phyloP scores from a whole-genome alignment of 2,888 invertebrate species.

The Opisthograptis luteolata region DNA sequence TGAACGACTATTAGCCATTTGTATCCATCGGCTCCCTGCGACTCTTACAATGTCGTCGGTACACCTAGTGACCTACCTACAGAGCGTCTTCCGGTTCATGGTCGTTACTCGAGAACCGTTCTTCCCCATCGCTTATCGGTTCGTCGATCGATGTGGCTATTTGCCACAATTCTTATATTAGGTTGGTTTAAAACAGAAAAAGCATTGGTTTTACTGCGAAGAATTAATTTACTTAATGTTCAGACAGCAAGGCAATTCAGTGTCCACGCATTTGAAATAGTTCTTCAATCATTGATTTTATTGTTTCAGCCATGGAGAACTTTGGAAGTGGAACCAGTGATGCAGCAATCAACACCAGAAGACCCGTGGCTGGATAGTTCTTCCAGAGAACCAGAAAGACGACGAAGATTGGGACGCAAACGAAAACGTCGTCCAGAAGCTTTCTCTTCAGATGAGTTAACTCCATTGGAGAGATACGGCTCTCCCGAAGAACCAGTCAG shows the following conservation, averaged over 20 bases:
- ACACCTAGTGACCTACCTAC: too few relatives aligned
- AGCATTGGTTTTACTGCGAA: too few relatives aligned
- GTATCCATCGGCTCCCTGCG: too few relatives aligned
- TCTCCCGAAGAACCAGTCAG: conserved; percentile 50
- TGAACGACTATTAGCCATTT: too few relatives aligned
- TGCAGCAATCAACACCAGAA: conserved; percentile 47
- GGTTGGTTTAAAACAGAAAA: too few relatives aligned
- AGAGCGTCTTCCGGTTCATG: too few relatives aligned
- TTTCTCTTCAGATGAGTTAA: conserved; percentile 47
- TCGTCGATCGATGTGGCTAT: too few relatives aligned
- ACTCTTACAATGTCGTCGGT: too few relatives aligned
- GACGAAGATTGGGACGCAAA: conserved; percentile 81
- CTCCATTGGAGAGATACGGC: conserved; percentile 49
- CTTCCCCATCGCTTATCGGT: too few relatives aligned
- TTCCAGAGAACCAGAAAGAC: conserved; percentile 63
- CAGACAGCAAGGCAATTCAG: background rate
- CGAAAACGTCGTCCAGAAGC: conserved; percentile 85
- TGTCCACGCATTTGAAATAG: background rate
- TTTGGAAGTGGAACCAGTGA: conserved; percentile 60
- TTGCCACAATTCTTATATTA: too few relatives aligned
- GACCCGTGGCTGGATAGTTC: conserved; percentile 63
- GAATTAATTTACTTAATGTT: background rate
- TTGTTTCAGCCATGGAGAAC: conserved; percentile 82
- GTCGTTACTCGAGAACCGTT: too few relatives aligned
- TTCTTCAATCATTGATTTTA: background rate